Evolutionary conservation across 2,888 invertebrate genomes (phyloP).

Genomic region (Xanthostigma xanthostigma): DNA sequence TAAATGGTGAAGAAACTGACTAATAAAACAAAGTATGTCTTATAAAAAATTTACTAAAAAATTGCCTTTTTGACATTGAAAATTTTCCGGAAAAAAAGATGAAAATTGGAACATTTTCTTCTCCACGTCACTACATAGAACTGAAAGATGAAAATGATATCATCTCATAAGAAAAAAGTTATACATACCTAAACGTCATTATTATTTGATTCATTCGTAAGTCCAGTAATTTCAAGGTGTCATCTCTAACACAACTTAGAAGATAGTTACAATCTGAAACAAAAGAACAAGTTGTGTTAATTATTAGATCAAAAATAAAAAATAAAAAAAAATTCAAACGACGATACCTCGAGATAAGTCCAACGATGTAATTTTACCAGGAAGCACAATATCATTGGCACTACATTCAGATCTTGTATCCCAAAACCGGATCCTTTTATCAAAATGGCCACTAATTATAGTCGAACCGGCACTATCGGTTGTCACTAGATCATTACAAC

Average conservation of each 20-base stretch:
- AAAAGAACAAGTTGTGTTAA: slow-evolving; percentile 14
- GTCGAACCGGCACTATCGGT: slow-evolving; percentile 74
- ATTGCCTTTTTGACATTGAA: no score
- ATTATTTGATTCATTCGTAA: slow-evolving; percentile 87
- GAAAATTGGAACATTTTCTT: no score
- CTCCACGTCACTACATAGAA: no score
- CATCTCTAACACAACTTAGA: slow-evolving; percentile 86
- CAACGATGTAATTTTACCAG: slow-evolving; percentile 89
- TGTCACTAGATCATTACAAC: slow-evolving; percentile 91
- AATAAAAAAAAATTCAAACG: neutral
- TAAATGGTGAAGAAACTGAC: no score
- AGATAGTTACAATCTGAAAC: slow-evolving; percentile 76
- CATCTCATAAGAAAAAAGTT: slow-evolving; percentile 26
- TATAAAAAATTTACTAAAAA: no score
- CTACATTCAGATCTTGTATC: slow-evolving; percentile 80
- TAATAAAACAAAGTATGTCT: no score
- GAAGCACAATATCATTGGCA: slow-evolving; percentile 73
- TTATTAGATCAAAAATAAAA: neutral
- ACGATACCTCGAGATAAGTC: slow-evolving; percentile 68
- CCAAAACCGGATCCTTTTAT: slow-evolving; percentile 95
- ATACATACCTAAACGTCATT: slow-evolving; percentile 70
- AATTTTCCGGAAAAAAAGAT: no score
- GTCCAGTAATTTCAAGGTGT: slow-evolving; percentile 88
- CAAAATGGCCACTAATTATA: slow-evolving; percentile 95
- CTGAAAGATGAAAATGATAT: no score